Base-by-base conservation (phyloP, 2,888 invertebrate genomes). In the Thereva nobilitata region DNA sequence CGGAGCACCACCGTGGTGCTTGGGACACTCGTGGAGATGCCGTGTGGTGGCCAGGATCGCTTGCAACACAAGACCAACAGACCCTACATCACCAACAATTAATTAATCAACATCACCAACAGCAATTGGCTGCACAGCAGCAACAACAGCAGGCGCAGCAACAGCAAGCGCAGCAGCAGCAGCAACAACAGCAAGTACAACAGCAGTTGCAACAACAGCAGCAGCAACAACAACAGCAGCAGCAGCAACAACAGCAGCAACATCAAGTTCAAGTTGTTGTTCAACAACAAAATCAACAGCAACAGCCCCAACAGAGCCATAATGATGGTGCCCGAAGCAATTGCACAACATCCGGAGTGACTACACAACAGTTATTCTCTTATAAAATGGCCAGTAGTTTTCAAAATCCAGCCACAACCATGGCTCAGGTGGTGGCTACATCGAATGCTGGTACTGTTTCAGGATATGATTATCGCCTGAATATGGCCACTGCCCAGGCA, bases 301-400 rank as follows among this genome's bases (percentile, higher is more conserved):
- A 81, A 73, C 83, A 84, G 74, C 77, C 77, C 69, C 76, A 75
- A 67, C 81, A 81, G 72, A 79, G 80, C 66, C 83, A 83, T 75
- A 81, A 81, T 74, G 82, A 84, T 74, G 81, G 81, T 73, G 82
- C 82, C 64, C 84, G 84, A 69, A 85, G 83, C 71, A 84, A 85
- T 75, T 85, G 85, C 76, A 84, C 85, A 72, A 84, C 86, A 55
- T 83, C 85, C 70, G 84, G 83, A 71, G 84, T 84, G 71, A 83
- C 83, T 61, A 85, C 86, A 73, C 91, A 91, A 78, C 91, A 91
- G 81, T 84, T 91, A 74, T 92, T 91, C 80, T 88, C 89, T 71
- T 92, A 92, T 81, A 92, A 92, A 86, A 91, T 92, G 91, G 89
- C 91, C 76, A 89, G 89, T 80, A 90, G 89, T 80, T 91, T 92